Evolutionary conservation across 53 echinoderm and acorn worm genomes (phyloP), one percentile per base, ranked within the genome.

Genomic region (Luidia sarsii): DNA sequence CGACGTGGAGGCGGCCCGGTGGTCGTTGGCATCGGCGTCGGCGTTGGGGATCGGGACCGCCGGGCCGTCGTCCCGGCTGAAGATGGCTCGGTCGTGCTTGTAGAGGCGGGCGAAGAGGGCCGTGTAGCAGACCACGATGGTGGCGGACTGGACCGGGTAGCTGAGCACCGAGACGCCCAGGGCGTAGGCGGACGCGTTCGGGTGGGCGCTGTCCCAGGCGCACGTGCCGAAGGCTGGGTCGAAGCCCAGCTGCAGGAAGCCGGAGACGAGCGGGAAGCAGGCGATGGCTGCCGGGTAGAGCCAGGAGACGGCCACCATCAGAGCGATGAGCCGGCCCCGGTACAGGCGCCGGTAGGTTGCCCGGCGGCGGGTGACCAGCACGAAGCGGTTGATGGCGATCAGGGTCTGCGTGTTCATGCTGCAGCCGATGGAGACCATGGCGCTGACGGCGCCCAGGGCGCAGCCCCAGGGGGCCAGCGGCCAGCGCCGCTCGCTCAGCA

Each of bases 161-260:
- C 91, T 82, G 10, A 79, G 50, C 25, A 84, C 18, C 15, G 89
- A 63, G 55, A 88, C 86, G 27, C 71, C 56, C 28, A 91, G 50
- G 48, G 89, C 91, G 63, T 88, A 94, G 59, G 85, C 82, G 25
- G 88, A 82, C 3, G 91, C 88, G 28, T 85, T 20, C 4, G 91
- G 91, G 35, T 88, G 88, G 2, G 70, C 52, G 10, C 88, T 87
- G 66, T 91, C 89, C 67, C 89, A 89, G 0, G 91, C 91, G 22
- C 94, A 94, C 13, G 94, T 88, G 39, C 83, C 86, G 77, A 91
- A 94, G 65, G 82, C 48, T 7, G 79, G 28, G 53, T 94, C 91
- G 63, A 88, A 94, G 9, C 94, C 94, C 15, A 94, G 80, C 50
- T 89, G 68, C 13, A 88, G 88, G 11, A 94, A 53, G 3, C 83